A percentile compares a stretch with the other conserved stretches of the same genome.
These are phyloP conservation scores for Leucoraja ocellata DNA, from an alignment of 2,797 vertebrate genomes.

Conservation along the genomic window DNA sequence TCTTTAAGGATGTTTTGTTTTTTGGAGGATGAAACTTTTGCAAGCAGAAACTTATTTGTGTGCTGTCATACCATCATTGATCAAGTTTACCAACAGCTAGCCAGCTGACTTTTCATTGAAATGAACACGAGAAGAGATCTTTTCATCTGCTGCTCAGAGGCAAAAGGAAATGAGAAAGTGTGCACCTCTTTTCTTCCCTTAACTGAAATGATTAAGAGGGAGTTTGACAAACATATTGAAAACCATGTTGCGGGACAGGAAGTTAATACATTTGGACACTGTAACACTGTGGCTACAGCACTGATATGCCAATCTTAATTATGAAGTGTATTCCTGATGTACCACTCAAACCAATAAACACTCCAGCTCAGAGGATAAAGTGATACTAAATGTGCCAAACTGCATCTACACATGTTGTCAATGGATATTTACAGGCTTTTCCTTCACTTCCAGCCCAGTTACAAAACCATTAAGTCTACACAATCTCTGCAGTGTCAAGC, in stretches of 20 bases:
- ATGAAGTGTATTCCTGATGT: neutral
- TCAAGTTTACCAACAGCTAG: neutral
- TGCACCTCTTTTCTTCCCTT: neutral
- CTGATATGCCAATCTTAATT: neutral
- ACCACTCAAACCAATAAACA: neutral
- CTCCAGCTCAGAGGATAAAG: neutral
- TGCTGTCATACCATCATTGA: neutral
- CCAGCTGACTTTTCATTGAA: neutral
- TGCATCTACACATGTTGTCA: neutral
- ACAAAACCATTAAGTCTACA: neutral
- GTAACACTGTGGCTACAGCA: neutral
- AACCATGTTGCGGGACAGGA: neutral
- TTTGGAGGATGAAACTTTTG: neutral
- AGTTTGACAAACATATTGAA: neutral
- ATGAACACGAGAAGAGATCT: neutral
- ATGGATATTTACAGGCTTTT: neutral
- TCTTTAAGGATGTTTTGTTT: neutral
- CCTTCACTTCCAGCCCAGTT: neutral
- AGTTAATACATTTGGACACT: neutral
- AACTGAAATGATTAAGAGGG: neutral
- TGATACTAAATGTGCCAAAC: neutral
- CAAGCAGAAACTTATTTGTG: neutral
- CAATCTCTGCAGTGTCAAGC: neutral
- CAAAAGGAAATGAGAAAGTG: neutral
- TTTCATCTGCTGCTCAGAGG: neutral